Evolutionary conservation across 2,888 invertebrate genomes (phyloP).

Genomic region (Unio delphinus): DNA sequence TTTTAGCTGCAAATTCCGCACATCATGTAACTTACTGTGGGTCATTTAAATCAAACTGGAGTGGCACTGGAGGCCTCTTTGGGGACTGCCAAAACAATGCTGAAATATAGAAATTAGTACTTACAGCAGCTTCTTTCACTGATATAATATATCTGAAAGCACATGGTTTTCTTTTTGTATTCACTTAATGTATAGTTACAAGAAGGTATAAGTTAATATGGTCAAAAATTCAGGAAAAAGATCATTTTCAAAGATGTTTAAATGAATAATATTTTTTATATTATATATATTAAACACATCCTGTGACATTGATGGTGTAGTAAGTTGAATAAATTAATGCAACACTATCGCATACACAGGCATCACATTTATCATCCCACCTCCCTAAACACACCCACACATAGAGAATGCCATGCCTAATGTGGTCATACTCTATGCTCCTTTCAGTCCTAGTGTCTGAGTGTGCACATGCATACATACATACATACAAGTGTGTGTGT

Average conservation of each 20-base stretch:
- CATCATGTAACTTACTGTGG: constrained; percentile 51
- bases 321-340: neutral
- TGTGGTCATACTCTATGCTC: no score
- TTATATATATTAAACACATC: neutral
- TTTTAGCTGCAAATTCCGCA: no score
- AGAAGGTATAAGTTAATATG: no score
- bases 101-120: constrained; percentile 31
- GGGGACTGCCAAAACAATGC: constrained; percentile 71
- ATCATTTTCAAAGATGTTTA: neutral
- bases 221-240: neutral
- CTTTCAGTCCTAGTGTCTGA: no score
- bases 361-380: neutral
- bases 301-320: neutral
- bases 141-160: no score
- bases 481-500: no score
- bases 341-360: neutral
- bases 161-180: no score
- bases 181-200: no score
- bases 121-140: no score
- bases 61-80: constrained; percentile 68
- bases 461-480: no score
- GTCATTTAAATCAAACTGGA: constrained; percentile 62
- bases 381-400: no score
- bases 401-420: no score
- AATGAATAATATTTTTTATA: neutral